These are phyloP conservation scores for Takifugu ocellatus DNA, from an alignment of 2,797 vertebrate species.

Conservation along the genomic window DNA sequence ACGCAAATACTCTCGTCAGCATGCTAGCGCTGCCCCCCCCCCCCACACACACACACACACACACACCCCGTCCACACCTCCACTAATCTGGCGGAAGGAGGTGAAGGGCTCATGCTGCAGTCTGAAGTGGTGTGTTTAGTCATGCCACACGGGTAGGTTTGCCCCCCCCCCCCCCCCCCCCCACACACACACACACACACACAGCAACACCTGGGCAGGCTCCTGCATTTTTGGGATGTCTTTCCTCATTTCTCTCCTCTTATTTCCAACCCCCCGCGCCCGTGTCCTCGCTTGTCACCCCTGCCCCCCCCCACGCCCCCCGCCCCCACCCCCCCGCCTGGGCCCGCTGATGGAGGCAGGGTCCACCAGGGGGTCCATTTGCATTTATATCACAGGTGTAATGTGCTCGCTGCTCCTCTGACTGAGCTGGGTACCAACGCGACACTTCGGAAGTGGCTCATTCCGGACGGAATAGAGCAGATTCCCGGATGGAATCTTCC, in stretches of 20 bases:
- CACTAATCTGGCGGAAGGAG: conserved; percentile 6
- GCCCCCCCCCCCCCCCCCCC: conserved; percentile 18
- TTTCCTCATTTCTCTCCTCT: conserved; percentile 53
- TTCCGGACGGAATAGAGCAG: conserved; percentile 28
- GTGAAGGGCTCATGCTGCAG: conserved; percentile 18
- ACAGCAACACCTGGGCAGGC: conserved; percentile 40
- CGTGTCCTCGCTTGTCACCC: conserved; percentile 40
- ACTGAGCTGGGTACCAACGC: conserved; percentile 44
- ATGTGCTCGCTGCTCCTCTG: conserved; percentile 44
- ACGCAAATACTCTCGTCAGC: conserved; percentile 49
- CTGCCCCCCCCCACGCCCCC: conserved; percentile 15
- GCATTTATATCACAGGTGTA: conserved; percentile 70
- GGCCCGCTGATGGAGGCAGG: conserved; percentile 27
- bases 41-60: too few relatives aligned
- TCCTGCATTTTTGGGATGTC: conserved; percentile 42
- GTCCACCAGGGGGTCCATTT: conserved; percentile 65
- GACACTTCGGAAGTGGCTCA: conserved; percentile 57
- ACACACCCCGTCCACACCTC: not conserved
- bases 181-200: conserved; percentile 19
- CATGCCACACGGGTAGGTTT: conserved; percentile 17
- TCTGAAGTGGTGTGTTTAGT: conserved; percentile 36
- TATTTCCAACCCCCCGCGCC: conserved; percentile 15
- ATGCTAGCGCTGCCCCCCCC: conserved; percentile 1
- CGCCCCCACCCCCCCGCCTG: conserved; percentile 1
- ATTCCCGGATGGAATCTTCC: conserved; percentile 18